A percentile compares a stretch with the other conserved stretches of the same genome.
Evolutionary conservation across 2,113 vertebrate species (phyloP).

Genomic region (Girardinichthys multiradiatus): DNA sequence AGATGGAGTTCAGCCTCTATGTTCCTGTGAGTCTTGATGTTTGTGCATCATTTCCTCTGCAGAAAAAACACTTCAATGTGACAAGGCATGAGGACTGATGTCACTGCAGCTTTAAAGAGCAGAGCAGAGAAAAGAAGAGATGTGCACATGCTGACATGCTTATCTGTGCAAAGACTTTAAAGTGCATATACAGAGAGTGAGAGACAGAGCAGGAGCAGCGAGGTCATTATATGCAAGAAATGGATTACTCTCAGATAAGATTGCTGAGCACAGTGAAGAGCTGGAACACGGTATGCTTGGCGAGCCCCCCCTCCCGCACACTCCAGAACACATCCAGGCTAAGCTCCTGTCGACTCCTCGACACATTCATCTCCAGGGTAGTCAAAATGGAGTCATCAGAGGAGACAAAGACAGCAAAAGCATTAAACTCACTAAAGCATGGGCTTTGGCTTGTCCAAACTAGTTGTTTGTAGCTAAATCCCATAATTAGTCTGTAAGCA

Average conservation of each 20-base stretch:
- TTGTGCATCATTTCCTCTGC: slow-evolving; percentile 21
- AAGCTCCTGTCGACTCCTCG: slow-evolving; percentile 62
- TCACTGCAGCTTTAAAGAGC: slow-evolving; percentile 21
- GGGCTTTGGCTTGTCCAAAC: slow-evolving; percentile 24
- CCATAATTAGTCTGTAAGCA: background rate
- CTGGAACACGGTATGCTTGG: slow-evolving; percentile 48
- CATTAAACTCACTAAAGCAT: slow-evolving; percentile 1
- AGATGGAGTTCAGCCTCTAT: slow-evolving; percentile 23
- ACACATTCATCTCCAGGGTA: slow-evolving; percentile 48
- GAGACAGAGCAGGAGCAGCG: slow-evolving; percentile 29
- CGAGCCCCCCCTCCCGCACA: slow-evolving; percentile 44
- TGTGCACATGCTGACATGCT: slow-evolving; percentile 65
- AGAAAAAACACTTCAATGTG: slow-evolving; percentile 14
- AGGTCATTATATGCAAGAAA: slow-evolving; percentile 80
- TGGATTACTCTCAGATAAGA: slow-evolving; percentile 83
- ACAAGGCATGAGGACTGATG: background rate
- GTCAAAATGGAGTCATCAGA: slow-evolving; percentile 69
- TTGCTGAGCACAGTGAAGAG: slow-evolving; percentile 68
- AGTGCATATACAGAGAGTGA: slow-evolving; percentile 58
- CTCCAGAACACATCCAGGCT: slow-evolving; percentile 35
- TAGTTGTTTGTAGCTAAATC: too few relatives aligned
- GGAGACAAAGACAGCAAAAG: slow-evolving; percentile 1
- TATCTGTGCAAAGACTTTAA: slow-evolving; percentile 77
- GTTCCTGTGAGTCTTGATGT: slow-evolving; percentile 36
- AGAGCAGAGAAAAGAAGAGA: slow-evolving; percentile 17